Evolutionary conservation across 2,113 vertebrate species (phyloP), one percentile per base, ranked within the genome.

Genomic region (Serinus canaria): DNA sequence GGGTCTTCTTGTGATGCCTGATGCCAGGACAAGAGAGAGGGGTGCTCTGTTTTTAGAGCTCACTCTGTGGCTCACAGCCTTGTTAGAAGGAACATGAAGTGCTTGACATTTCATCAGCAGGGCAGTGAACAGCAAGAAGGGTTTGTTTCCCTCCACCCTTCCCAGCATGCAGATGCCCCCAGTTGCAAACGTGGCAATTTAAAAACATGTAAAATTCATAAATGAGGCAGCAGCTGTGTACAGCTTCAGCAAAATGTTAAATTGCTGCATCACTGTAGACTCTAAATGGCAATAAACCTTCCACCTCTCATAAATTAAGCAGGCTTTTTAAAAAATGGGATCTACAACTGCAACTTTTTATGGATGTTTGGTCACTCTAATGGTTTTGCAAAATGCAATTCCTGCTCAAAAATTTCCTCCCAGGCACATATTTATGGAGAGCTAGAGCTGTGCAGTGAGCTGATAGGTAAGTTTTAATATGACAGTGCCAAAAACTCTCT

Each of bases 251-350:
- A 72, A 43, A 97, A 96, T 95, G 95, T 77, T 96, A 91, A 96
- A 96, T 98, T 96, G 97, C 97, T 96, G 97, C 96, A 97, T 98
- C 94, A 96, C 96, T 90, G 87, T 86, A 95, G 96, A 96, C 97
- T 98, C 97, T 96, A 96, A 98, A 98, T 98, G 97, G 97, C 97
- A 98, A 97, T 98, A 98, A 98, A 98, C 97, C 97, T 98, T 98
- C 97, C 97, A 98, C 97, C 97, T 98, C 98, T 97, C 98, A 97
- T 98, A 98, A 98, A 98, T 98, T 97, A 98, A 98, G 97, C 97
- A 97, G 97, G 89, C 97, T 97, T 98, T 97, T 49, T 95, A 97
- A 97, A 97, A 98, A 98, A 97, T 80, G 83, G 52, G 97, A 97
- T 97, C 98, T 97, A 76, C 96, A 95, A 93, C 97, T 97, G 97